These are phyloP conservation scores for Drusus annulatus DNA, from an alignment of 1,140 invertebrate genomes.

Conservation along the genomic window DNA sequence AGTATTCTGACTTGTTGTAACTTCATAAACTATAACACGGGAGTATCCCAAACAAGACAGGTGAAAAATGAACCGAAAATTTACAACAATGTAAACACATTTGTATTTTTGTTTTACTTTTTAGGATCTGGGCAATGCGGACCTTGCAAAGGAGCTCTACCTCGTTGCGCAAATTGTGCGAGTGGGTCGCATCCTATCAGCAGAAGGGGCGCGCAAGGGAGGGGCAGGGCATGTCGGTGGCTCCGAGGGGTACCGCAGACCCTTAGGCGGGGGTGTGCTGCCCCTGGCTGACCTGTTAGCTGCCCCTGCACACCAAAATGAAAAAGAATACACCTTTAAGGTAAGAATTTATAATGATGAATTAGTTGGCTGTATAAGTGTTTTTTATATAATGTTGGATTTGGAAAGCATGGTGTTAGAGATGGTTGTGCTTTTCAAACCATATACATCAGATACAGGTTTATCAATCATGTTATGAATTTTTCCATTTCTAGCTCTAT, in stretches of 20 bases:
- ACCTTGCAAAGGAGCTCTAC: slow-evolving; percentile 87
- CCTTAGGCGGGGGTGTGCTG: slow-evolving; percentile 88
- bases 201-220: slow-evolving; percentile 81
- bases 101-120: background rate
- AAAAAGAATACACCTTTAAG: slow-evolving; percentile 82
- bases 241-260: slow-evolving; percentile 73
- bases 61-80: too few species aligned
- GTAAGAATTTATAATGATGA: slow-evolving; percentile 60
- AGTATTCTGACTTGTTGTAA: too few species aligned
- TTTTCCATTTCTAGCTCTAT: slow-evolving; percentile 75
- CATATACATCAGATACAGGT: too few species aligned
- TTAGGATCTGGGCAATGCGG: slow-evolving; percentile 82
- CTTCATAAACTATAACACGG: too few species aligned
- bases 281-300: slow-evolving; percentile 75
- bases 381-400: background rate
- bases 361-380: background rate
- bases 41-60: too few species aligned
- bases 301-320: slow-evolving; percentile 74
- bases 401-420: too few species aligned
- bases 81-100: too few species aligned
- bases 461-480: too few species aligned
- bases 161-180: slow-evolving; percentile 91
- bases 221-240: slow-evolving; percentile 67
- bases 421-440: too few species aligned
- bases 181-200: slow-evolving; percentile 89